A percentile compares a stretch with the other conserved stretches of the same genome.
Evolutionary conservation across 2,113 vertebrate species (phyloP).

Genomic region (Myotis brandtii): DNA sequence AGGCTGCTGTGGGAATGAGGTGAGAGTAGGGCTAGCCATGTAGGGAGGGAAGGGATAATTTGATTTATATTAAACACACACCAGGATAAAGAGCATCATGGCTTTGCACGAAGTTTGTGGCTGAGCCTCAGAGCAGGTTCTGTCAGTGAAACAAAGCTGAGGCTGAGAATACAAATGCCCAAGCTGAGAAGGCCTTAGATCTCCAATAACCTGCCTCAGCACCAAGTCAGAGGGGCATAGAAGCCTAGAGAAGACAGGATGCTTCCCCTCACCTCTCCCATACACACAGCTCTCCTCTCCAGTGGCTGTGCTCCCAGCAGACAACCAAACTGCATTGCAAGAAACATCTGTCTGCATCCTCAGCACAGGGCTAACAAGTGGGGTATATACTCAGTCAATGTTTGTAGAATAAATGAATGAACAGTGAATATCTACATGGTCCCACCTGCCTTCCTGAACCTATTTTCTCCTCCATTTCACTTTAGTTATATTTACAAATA

Average conservation of each 20-base stretch:
- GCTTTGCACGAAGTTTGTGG: constrained; percentile 34
- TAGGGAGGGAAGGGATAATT: not conserved
- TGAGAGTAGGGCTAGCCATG: not conserved
- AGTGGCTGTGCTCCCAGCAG: not conserved
- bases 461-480: not conserved
- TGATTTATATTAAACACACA: not conserved
- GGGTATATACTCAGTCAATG: not conserved
- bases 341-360: not conserved
- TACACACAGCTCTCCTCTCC: not conserved
- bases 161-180: not conserved
- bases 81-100: not conserved
- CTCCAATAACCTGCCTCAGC: not conserved
- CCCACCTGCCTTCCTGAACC: not conserved
- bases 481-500: not conserved
- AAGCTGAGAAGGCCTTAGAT: not conserved
- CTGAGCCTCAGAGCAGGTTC: not conserved
- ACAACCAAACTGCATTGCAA: not conserved
- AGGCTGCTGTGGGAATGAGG: not conserved
- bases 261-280: not conserved
- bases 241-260: not conserved
- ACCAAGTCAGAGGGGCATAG: not conserved
- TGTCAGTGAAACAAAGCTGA: not conserved
- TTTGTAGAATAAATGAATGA: not conserved
- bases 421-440: not conserved
- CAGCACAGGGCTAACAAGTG: no score